Evolutionary conservation across 2,113 vertebrate genomes (phyloP).

Genomic region (Silurus glanis): DNA sequence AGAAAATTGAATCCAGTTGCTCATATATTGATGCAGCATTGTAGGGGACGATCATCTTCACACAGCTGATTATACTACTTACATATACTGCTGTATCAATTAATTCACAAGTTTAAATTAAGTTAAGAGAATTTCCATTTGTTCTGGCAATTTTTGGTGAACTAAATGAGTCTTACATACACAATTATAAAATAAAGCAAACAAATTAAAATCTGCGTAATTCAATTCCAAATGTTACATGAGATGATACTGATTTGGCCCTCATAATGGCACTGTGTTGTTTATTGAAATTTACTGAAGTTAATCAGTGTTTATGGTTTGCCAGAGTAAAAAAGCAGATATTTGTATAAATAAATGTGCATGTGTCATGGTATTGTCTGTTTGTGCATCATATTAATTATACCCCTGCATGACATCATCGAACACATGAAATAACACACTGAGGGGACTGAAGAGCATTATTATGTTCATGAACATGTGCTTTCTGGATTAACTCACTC

Average conservation of each 20-base stretch:
- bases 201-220: not conserved
- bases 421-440: not conserved
- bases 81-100: not conserved
- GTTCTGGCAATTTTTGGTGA: not conserved
- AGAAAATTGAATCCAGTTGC: not conserved
- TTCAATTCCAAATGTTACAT: not conserved
- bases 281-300: not conserved
- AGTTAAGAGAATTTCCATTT: not conserved
- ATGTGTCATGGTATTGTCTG: not conserved
- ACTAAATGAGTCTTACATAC: not conserved
- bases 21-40: not conserved
- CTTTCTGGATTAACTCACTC: not conserved
- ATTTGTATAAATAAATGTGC: not conserved
- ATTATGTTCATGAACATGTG: conserved; percentile 12
- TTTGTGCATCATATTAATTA: not conserved
- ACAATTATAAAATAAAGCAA: not conserved
- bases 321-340: not conserved
- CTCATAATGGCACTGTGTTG: not conserved
- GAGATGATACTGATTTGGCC: not conserved
- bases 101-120: not conserved
- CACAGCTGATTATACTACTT: too few species aligned
- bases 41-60: not conserved
- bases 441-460: not conserved
- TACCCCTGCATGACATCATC: not conserved
- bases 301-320: not conserved